Percentiles rank a stretch among this genome's conserved stretches.
These are phyloP conservation scores for Plectus sambesii DNA, from an alignment of 1,140 invertebrate species.

Conservation along the genomic window DNA sequence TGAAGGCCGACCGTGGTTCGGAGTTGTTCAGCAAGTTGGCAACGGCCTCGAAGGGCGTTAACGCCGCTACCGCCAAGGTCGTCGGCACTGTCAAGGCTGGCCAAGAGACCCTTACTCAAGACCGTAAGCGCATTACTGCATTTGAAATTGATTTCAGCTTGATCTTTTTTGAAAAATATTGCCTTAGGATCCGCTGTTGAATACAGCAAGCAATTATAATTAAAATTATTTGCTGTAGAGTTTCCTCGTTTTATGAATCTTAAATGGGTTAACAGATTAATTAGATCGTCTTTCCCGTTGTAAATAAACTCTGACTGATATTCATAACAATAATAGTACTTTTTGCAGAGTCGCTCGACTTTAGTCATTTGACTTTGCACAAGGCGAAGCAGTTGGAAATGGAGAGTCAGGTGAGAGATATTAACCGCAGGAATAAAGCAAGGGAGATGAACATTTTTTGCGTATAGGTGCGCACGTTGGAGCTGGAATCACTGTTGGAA, in stretches of 20 bases:
- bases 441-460: too few species aligned
- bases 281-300: not conserved
- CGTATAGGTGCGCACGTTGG: too few species aligned
- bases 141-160: slow-evolving; percentile 1
- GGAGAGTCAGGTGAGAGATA: slow-evolving; percentile 63
- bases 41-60: slow-evolving; percentile 71
- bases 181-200: not conserved
- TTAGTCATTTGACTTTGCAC: slow-evolving; percentile 73
- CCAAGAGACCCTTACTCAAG: slow-evolving; percentile 70
- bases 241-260: not conserved
- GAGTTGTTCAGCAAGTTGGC: slow-evolving; percentile 64
- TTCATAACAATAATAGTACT: not conserved
- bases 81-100: slow-evolving; percentile 83
- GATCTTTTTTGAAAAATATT: not conserved
- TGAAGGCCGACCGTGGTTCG: slow-evolving; percentile 73
- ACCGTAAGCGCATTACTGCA: slow-evolving; percentile 51
- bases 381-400: slow-evolving; percentile 88
- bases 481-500: slow-evolving; percentile 77
- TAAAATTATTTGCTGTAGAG: slow-evolving; percentile 6
- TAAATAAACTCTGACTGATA: not conserved
- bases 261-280: too few species aligned
- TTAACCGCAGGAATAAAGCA: too few species aligned
- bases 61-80: slow-evolving; percentile 73
- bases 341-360: slow-evolving; percentile 69
- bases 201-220: not conserved